Evolutionary conservation across 2,113 vertebrate genomes (phyloP).

Genomic region (Dinomys branickii): DNA sequence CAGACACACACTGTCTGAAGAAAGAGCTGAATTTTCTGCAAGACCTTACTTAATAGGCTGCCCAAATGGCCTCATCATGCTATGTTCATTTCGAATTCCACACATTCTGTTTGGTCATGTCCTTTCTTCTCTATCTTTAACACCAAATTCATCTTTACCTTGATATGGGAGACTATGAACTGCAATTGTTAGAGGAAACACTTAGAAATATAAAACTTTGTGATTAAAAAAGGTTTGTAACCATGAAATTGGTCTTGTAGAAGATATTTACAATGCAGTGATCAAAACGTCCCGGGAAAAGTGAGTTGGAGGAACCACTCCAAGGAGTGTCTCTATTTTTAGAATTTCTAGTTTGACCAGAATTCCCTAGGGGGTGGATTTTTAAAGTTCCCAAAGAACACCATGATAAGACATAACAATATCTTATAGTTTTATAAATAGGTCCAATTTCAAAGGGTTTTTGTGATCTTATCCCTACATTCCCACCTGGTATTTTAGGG

Average conservation of each 20-base stretch:
- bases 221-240: not conserved
- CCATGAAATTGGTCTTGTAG: constrained; percentile 32
- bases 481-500: not conserved
- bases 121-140: constrained; percentile 55
- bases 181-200: constrained; percentile 49
- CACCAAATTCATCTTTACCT: constrained; percentile 52
- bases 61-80: not conserved
- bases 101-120: constrained; percentile 24
- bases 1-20: not conserved
- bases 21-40: constrained; percentile 26
- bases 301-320: constrained; percentile 50
- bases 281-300: constrained; percentile 46
- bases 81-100: constrained; percentile 63
- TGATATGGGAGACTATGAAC: not conserved
- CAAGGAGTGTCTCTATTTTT: constrained; percentile 62
- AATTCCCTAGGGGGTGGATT: constrained; percentile 51
- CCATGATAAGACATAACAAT: constrained; percentile 49
- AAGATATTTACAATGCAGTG: constrained; percentile 15
- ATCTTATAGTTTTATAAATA: not conserved
- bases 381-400: constrained; percentile 52
- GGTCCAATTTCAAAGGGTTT: constrained; percentile 24
- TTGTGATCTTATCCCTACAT: constrained; percentile 31
- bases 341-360: constrained; percentile 50
- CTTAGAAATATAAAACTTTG: constrained; percentile 24
- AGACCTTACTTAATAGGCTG: not conserved